Evolutionary conservation across 2,888 invertebrate genomes (phyloP), one percentile per base, ranked within the genome.

Genomic region (Chrysolina americana): DNA sequence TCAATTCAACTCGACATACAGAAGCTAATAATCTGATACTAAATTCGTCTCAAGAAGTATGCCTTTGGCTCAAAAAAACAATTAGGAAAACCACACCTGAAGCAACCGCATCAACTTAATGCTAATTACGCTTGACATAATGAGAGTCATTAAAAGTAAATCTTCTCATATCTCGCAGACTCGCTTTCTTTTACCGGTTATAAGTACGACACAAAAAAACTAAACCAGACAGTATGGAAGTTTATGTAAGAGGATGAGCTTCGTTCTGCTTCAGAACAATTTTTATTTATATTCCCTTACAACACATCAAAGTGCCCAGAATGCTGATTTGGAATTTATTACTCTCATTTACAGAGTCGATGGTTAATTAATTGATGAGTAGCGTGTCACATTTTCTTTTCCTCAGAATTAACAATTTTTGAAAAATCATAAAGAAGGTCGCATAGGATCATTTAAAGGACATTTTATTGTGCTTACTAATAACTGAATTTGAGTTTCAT

Each of bases 241-340:
- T 65, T 56, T 47, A 73, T 56, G 47, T 47, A 65, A 65, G 65
- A 41, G 70, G 44, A 48, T 65, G 19, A 56, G 17, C 59, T 65
- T 59, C 48, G 56, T 70, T 48, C 41, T 41, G 17, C 59, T 59
- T 62, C 56, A 69, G 70, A 69, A 65, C 19, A 28, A 21, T 63
- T 41, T 64, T 65, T 47, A 73, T 65, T 53, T 65, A 53, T 56
- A 56, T 65, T 28, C 41, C 71, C 64, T 71, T 65, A n/a, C n/a
- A n/a, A n/a, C n/a, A n/a, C n/a, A n/a, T n/a, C n/a, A n/a, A n/a
- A n/a, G n/a, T n/a, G n/a, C n/a, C n/a, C n/a, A n/a, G n/a, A n/a
- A n/a, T n/a, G n/a, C n/a, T n/a, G n/a, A 53, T 71, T 41, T 41
- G 71, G 65, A 71, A 71, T 65, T 65, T 71, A 36, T 59, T 59